phyloP scores from a whole-genome alignment of 2,113 vertebrate species.

The Turdus rufiventris region DNA sequence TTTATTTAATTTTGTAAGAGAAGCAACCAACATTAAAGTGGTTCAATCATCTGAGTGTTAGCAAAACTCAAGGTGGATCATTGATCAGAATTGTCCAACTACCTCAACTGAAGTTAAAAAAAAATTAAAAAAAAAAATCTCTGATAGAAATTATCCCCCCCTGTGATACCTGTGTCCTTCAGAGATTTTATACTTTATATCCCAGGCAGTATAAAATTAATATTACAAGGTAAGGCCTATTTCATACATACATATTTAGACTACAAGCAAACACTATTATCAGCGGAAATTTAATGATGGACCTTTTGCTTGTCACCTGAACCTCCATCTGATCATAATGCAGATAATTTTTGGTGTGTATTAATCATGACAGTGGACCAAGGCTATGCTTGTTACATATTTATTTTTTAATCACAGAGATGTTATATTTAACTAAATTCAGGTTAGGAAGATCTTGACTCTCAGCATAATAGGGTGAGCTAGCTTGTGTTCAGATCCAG shows the following conservation, averaged over 20 bases:
- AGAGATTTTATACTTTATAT: neutral
- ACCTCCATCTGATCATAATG: neutral
- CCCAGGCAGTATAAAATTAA: neutral
- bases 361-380: neutral
- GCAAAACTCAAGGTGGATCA: neutral
- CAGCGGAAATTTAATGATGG: neutral
- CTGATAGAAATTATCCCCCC: neutral
- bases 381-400: neutral
- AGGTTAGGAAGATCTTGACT: neutral
- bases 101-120: neutral
- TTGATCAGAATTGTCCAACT: neutral
- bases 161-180: neutral
- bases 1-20: neutral
- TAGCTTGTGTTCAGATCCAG: neutral
- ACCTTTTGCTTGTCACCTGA: neutral
- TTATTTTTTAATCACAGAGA: neutral
- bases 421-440: neutral
- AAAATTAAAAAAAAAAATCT: neutral
- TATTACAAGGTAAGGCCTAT: neutral
- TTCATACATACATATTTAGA: neutral
- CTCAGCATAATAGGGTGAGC: neutral
- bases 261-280: neutral
- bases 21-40: neutral
- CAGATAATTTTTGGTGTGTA: neutral
- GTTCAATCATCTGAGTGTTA: neutral